Percentiles rank a stretch among this genome's conserved stretches.
phyloP scores from a whole-genome alignment of 2,113 vertebrate species.

The Pterocles orientalis region DNA sequence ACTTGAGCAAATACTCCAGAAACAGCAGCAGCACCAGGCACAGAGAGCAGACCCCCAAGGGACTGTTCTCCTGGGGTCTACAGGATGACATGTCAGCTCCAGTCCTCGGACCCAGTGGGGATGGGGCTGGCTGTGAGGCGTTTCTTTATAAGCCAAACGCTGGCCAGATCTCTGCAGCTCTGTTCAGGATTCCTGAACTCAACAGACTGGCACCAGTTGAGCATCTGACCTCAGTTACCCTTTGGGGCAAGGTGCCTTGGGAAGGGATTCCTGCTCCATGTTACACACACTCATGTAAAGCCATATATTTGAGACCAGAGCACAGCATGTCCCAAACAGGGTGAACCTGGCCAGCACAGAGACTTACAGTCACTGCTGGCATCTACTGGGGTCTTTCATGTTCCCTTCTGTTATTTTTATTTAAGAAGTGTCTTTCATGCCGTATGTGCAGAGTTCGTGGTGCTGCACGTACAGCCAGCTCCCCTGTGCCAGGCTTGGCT shows the following conservation, averaged over 20 bases:
- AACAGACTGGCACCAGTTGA: background rate
- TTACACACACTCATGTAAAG: background rate
- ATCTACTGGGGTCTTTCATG: constrained; percentile 29
- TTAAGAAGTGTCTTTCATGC: constrained; percentile 32
- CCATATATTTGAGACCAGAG: background rate
- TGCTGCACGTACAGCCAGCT: constrained; percentile 41
- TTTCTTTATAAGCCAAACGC: background rate
- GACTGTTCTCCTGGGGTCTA: background rate
- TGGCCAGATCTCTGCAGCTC: background rate
- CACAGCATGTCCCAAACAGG: constrained; percentile 35
- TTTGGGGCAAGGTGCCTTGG: constrained; percentile 17
- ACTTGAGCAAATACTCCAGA: background rate
- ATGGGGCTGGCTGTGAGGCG: background rate
- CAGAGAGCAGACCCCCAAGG: background rate
- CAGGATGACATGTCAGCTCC: background rate
- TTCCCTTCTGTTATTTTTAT: constrained; percentile 40
- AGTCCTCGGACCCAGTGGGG: background rate
- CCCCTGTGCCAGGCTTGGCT: constrained; percentile 29
- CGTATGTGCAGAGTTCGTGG: constrained; percentile 13
- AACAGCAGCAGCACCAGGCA: background rate
- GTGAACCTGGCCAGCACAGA: constrained; percentile 9
- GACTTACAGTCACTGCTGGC: constrained; percentile 47
- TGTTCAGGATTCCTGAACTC: background rate
- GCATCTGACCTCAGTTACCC: background rate
- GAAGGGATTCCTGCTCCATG: background rate